Evolutionary conservation across 2,888 invertebrate species (phyloP), one percentile per base, ranked within the genome.

Genomic region (Globia sparganii): DNA sequence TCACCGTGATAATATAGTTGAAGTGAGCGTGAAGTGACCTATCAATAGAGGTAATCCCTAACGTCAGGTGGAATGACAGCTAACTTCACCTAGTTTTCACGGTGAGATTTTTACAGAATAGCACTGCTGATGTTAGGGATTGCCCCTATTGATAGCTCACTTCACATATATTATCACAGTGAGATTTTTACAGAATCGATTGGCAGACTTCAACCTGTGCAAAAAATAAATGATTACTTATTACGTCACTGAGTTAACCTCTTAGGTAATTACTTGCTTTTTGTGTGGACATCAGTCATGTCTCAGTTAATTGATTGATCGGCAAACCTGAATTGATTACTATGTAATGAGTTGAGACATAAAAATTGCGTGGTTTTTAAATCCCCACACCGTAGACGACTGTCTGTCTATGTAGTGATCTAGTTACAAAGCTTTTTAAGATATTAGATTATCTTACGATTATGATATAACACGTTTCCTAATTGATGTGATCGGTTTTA

Each of bases 191-290:
- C n/a, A n/a, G n/a, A n/a, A n/a, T n/a, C n/a, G n/a, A n/a, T n/a
- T n/a, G n/a, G n/a, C 13, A 53, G 21, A 72, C 21, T 53, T 53
- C 21, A 61, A 56, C 25, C 1, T 65, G 43, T 15, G 28, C 21
- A 64, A 71, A 77, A 76, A 59, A 37, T 25, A 49, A 15, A 0
- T 25, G 61, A 56, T 40, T n/a, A 76, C 34, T 34, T 28, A 62
- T 40, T 72, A 56, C 80, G 46, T 80, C 66, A 79, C n/a, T 37
- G 9, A 31, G 2, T 56, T 37, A 53, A 53, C 21, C 31, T 75
- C 31, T 62, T 37, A 78, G 15, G 37, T 78, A 83, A 83, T 83
- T 71, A 71, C 43, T 58, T 37, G 2, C 40, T 61, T 72, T 72
- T 62, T 58, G 28, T 58, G n/a, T n/a, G 69, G 68, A 72, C 69